Percentiles rank a stretch among this genome's conserved stretches.
phyloP scores from a whole-genome alignment of 2,113 vertebrate species.

The Delphinus delphis region DNA sequence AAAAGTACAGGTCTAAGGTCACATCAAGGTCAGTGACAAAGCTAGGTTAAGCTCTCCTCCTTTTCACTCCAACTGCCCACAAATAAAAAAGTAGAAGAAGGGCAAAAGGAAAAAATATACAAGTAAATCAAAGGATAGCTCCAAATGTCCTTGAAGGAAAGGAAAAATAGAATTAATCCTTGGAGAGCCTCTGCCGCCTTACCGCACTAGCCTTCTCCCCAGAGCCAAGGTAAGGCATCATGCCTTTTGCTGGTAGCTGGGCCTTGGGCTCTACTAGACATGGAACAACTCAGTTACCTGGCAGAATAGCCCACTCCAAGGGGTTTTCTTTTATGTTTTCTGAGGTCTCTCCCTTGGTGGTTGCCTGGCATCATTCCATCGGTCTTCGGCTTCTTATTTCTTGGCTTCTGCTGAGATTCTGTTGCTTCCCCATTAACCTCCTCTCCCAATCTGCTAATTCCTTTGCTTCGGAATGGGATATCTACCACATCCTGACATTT shows the following conservation, averaged over 20 bases:
- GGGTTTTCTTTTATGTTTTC: slow-evolving; percentile 91
- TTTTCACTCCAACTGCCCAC: background rate
- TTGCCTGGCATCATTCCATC: slow-evolving; percentile 83
- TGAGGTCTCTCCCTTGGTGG: slow-evolving; percentile 91
- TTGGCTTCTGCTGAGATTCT: slow-evolving; percentile 77
- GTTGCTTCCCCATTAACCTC: slow-evolving; percentile 81
- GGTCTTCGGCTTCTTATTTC: slow-evolving; percentile 74
- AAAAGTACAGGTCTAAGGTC: background rate
- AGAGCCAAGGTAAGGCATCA: background rate
- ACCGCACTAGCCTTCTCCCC: background rate
- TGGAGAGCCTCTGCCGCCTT: background rate
- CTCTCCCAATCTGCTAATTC: slow-evolving; percentile 75
- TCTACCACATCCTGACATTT: slow-evolving; percentile 92
- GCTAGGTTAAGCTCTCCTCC: background rate
- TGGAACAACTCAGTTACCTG: slow-evolving; percentile 83
- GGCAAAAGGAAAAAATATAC: background rate
- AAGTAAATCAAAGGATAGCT: background rate
- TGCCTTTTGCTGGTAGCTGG: background rate
- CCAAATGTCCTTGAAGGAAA: background rate
- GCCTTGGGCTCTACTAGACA: background rate
- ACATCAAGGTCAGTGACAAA: background rate
- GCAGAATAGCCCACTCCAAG: slow-evolving; percentile 94
- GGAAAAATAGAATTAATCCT: background rate
- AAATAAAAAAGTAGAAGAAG: background rate
- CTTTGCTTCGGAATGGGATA: slow-evolving; percentile 89